phyloP scores from a whole-genome alignment of 2,113 vertebrate genomes.

The Sakesphorus luctuosus region DNA sequence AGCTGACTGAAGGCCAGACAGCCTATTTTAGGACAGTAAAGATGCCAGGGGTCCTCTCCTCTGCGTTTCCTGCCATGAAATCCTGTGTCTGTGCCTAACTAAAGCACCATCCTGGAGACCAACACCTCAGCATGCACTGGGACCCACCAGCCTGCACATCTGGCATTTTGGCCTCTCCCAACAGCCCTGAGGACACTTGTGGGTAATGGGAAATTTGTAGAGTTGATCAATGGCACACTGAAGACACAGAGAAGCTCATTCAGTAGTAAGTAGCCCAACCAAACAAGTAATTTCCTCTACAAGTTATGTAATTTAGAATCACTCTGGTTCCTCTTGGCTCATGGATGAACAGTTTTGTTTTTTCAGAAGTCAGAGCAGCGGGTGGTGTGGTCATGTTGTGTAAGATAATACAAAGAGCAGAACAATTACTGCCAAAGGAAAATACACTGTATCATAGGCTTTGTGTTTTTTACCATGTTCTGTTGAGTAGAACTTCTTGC shows the following conservation, averaged over 20 bases:
- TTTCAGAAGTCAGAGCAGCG: slow-evolving; percentile 18
- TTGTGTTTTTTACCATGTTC: background rate
- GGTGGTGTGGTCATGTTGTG: slow-evolving; percentile 53
- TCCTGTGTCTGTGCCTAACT: background rate
- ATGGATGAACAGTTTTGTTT: slow-evolving; percentile 13
- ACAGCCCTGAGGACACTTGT: background rate
- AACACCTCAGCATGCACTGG: too few species aligned
- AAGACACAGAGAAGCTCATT: background rate
- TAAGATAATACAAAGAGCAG: slow-evolving; percentile 47
- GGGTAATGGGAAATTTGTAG: background rate
- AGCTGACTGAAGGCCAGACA: background rate
- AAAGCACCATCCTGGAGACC: background rate
- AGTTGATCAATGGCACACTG: background rate
- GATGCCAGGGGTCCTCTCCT: background rate
- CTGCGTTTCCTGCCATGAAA: background rate
- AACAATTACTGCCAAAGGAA: slow-evolving; percentile 52
- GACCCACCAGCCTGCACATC: background rate
- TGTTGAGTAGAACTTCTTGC: background rate
- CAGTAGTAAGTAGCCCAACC: background rate
- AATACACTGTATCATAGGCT: background rate
- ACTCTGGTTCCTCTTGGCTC: slow-evolving; percentile 35
- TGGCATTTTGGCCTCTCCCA: background rate
- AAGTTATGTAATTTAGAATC: background rate
- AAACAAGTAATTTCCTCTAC: background rate
- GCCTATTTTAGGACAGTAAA: background rate